These are phyloP conservation scores for Calcarius lapponicus DNA, from an alignment of 2,797 vertebrate species.

Conservation along the genomic window DNA sequence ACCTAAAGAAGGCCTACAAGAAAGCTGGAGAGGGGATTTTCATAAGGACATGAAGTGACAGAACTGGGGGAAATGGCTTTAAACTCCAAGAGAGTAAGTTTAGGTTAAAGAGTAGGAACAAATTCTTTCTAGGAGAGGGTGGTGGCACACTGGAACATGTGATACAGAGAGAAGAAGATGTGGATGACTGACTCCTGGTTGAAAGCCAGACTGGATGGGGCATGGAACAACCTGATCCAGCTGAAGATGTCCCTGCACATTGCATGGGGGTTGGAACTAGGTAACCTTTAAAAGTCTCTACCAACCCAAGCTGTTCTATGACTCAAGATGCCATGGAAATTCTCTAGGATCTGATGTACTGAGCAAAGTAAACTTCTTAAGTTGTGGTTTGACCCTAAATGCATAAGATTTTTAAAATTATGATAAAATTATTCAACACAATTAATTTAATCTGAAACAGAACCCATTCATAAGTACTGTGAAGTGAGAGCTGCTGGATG, in stretches of 20 bases:
- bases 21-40: background rate
- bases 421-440: background rate
- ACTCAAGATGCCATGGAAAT: background rate
- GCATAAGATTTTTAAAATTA: background rate
- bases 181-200: background rate
- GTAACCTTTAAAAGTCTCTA: background rate
- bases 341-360: background rate
- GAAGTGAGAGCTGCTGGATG: background rate
- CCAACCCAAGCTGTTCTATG: background rate
- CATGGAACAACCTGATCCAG: background rate
- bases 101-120: background rate
- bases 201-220: fast-evolving
- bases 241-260: background rate
- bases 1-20: background rate
- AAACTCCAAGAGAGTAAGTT: background rate
- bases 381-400: background rate
- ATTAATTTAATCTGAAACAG: background rate
- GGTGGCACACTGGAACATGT: background rate
- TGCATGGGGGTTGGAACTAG: fast-evolving
- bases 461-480: background rate
- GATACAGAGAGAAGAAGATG: background rate
- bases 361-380: background rate
- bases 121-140: background rate
- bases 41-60: background rate
- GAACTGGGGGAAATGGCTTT: background rate